These are phyloP conservation scores for Ascaphus truei DNA, from an alignment of 2,113 vertebrate species.

Conservation along the genomic window DNA sequence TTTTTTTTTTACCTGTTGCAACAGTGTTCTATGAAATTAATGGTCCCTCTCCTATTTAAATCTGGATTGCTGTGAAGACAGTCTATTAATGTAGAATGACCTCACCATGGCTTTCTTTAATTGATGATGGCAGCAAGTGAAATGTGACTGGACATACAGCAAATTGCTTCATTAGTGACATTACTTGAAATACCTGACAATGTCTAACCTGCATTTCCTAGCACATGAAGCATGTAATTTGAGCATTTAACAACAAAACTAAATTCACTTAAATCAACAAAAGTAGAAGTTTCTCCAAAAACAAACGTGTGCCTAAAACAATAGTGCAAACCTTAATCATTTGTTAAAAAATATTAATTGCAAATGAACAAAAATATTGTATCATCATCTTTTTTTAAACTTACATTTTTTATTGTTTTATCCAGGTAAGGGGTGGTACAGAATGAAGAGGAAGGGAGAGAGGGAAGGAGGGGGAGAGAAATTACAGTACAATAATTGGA, in stretches of 20 bases:
- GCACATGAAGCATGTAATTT: constrained; percentile 49
- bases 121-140: constrained; percentile 60
- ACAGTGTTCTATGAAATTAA: constrained; percentile 34
- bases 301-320: no score
- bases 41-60: constrained; percentile 50
- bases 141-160: constrained; percentile 64
- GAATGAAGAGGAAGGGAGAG: no score
- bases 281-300: no score
- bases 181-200: constrained; percentile 46
- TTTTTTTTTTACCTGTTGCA: neutral
- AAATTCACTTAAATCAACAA: no score
- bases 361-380: no score
- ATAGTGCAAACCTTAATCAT: no score
- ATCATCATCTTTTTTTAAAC: no score
- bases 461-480: no score
- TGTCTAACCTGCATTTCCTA: constrained; percentile 46
- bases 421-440: no score
- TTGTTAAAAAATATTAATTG: no score
- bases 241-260: constrained; percentile 48
- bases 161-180: constrained; percentile 68
- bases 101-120: constrained; percentile 50
- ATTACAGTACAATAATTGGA: no score
- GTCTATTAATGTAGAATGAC: constrained; percentile 56
- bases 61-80: constrained; percentile 48
- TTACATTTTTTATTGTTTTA: no score